Conservation (phyloP, 2,113 vertebrate species). For the Malurus alboscapulatus region DNA sequence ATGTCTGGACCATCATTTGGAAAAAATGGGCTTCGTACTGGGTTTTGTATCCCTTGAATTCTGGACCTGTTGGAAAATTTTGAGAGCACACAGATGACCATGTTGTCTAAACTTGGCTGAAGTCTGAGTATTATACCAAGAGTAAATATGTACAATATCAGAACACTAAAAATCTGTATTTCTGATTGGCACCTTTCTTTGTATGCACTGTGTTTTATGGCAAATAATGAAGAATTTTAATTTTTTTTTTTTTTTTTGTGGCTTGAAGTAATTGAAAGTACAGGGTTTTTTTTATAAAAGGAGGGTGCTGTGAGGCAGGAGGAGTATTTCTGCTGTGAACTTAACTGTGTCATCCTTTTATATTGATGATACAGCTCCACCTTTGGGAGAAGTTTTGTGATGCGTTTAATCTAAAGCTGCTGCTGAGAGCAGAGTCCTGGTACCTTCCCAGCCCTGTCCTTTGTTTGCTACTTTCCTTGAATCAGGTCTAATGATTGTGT, state of each 20-base stretch:
- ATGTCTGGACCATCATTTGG: not conserved
- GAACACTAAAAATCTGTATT: not conserved
- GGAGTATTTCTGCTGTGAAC: not conserved
- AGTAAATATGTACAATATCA: not conserved
- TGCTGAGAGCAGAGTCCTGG: not conserved
- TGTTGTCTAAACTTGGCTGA: not conserved
- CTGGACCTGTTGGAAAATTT: not conserved
- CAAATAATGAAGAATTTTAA: not conserved
- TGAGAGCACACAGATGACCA: not conserved
- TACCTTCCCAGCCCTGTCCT: not conserved
- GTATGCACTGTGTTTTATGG: not conserved
- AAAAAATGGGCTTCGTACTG: not conserved
- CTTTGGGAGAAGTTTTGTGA: slow-evolving; percentile 1
- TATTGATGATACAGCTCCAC: slow-evolving; percentile 29
- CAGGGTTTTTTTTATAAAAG: not conserved
- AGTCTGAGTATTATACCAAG: not conserved
- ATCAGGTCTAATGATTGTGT: not conserved
- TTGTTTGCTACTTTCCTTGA: not conserved
- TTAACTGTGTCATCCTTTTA: not conserved
- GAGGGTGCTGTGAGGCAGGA: not conserved
- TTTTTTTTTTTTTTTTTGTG: not conserved
- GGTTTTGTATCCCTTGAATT: not conserved
- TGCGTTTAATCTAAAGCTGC: not conserved
- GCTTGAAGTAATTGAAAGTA: not conserved
- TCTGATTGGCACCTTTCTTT: not conserved